Evolutionary conservation across 1,140 invertebrate species (phyloP).

Genomic region (Formica selysi): DNA sequence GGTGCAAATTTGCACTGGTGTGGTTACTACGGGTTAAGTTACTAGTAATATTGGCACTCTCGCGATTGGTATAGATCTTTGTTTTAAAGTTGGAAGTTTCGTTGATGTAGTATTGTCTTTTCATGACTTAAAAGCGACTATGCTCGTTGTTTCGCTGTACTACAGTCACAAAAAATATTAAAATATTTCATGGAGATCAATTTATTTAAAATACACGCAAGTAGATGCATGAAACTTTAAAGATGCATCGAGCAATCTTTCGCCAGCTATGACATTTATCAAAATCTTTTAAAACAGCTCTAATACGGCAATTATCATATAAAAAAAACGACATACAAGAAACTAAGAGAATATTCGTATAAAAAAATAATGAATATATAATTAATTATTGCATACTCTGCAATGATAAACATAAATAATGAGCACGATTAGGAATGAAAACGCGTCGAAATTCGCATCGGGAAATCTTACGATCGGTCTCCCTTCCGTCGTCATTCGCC

Average conservation of each 20-base stretch:
- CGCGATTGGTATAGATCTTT: not conserved
- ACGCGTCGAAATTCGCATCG: conserved; percentile 8
- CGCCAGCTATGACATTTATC: not conserved
- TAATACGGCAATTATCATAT: not conserved
- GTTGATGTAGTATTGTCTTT: not conserved
- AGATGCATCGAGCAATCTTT: not conserved
- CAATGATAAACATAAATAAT: conserved; percentile 1
- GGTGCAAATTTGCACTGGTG: too few relatives aligned
- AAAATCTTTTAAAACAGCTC: not conserved
- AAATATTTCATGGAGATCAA: not conserved
- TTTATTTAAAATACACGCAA: conserved; percentile 12
- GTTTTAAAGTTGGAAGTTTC: not conserved
- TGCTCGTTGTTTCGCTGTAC: not conserved
- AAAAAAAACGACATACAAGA: not conserved
- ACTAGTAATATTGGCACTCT: not conserved
- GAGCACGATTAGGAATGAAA: conserved; percentile 49
- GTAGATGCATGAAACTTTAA: not conserved
- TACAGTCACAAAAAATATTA: not conserved
- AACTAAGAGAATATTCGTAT: not conserved
- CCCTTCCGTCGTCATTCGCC: conserved; percentile 45
- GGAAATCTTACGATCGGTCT: not conserved
- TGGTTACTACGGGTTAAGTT: too few relatives aligned
- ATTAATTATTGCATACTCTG: not conserved
- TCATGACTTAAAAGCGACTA: too few relatives aligned
- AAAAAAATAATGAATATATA: not conserved